Conservation (phyloP, 2,797 vertebrate species). For the Lagocephalus sceleratus region DNA sequence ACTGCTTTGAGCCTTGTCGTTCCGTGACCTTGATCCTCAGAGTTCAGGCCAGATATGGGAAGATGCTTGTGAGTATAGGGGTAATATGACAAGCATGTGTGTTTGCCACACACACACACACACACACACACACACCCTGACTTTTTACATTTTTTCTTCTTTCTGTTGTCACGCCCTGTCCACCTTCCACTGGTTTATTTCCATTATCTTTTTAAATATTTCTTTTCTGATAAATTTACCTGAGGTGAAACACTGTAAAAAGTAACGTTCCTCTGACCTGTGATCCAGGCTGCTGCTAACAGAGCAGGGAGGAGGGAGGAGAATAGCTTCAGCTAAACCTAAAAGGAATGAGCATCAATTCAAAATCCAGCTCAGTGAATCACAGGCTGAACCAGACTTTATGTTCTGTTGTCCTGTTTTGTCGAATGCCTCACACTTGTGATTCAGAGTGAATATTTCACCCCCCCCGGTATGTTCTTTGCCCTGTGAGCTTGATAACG, state of each 20-base stretch:
- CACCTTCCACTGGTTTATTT: too few species aligned
- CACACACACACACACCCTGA: not conserved
- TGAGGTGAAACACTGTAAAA: too few species aligned
- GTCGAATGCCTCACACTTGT: conserved; percentile 5
- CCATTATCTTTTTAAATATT: too few species aligned
- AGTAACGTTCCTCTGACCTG: too few species aligned
- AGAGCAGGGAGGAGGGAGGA: too few species aligned
- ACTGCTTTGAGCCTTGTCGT: conserved; percentile 56
- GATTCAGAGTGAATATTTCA: conserved; percentile 21
- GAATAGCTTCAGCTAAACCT: conserved; percentile 1
- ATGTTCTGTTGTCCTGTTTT: conserved; percentile 16
- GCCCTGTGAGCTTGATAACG: conserved; percentile 41
- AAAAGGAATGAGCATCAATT: conserved; percentile 21
- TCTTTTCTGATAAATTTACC: too few species aligned
- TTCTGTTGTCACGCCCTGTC: too few species aligned
- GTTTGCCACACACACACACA: not conserved
- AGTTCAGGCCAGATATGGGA: conserved; percentile 55
- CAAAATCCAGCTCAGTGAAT: conserved; percentile 29
- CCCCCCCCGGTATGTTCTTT: conserved; percentile 11
- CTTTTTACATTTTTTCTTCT: too few species aligned
- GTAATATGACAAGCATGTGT: conserved; percentile 22
- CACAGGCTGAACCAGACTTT: conserved; percentile 27
- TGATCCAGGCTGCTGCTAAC: too few species aligned
- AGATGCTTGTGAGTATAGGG: conserved; percentile 17
- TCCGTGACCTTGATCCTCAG: conserved; percentile 68